Evolutionary conservation across 2,888 invertebrate species (phyloP), one percentile per base, ranked within the genome.

Genomic region (Lamproptera curius): DNA sequence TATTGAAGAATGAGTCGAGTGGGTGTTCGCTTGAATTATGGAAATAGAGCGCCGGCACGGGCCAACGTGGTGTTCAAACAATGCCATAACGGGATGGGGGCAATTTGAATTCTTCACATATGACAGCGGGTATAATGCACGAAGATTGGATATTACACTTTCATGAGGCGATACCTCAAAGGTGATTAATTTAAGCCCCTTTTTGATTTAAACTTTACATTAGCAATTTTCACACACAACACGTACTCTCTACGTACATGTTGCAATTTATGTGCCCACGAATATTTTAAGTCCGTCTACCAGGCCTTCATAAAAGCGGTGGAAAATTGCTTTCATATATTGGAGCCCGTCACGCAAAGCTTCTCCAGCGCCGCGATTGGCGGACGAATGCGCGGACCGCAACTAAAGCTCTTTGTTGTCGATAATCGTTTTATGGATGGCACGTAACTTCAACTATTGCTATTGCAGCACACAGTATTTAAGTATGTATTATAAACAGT

Each of bases 11-110:
- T 76, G 76, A 68, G 63, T 59, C 53, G 55, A 63, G 78, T 79
- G 70, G 77, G 80, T 65, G 78, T 71, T 51, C 58, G 56, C 62
- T 70, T 75, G 78, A 79, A 74, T 77, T 83, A 83, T 82, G 82
- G 76, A 82, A 81, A 82, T 80, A 70, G 81, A 82, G 70, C 81
- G 69, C 58, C 65, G 71, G 66, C 70, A 61, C 65, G 62, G 47
- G 63, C 57, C 60, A 49, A 55, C 61, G 61, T 57, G 50, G 55
- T 67, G 67, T 70, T 71, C 74, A 82, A 80, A 83, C 81, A 83
- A 82, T 81, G 66, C 76, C 63, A 63, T 79, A 79, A 79, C 82
- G 81, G 80, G 72, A 73, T 68, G 71, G 64, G 60, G 73, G 64
- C 67, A 64, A 70, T 76, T 73, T 77, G 72, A 72, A 80, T 76